Conservation (phyloP, 2,797 vertebrate genomes). For the Emydoidea blandingii region DNA sequence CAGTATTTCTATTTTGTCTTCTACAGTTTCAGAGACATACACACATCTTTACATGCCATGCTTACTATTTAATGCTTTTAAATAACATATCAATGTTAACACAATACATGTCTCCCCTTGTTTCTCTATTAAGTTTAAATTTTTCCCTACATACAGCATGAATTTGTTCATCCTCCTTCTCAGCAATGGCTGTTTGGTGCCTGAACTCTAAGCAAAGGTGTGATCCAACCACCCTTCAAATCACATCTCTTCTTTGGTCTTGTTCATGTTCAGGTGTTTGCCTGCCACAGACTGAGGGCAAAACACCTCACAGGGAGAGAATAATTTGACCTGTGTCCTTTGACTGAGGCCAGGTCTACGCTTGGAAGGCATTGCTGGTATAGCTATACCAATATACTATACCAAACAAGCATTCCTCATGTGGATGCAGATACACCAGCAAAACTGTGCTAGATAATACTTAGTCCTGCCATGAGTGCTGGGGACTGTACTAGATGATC, state of each 20-base stretch:
- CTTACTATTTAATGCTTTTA: neutral
- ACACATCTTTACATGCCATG: neutral
- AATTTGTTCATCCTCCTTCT: neutral
- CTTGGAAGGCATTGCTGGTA: neutral
- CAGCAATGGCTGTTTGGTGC: neutral
- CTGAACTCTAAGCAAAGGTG: neutral
- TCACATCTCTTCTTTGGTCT: neutral
- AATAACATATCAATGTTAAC: neutral
- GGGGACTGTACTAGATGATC: no score
- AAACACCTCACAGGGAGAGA: neutral
- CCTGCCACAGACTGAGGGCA: neutral
- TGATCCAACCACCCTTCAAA: neutral
- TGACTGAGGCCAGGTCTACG: neutral
- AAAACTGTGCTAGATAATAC: neutral
- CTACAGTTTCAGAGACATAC: neutral
- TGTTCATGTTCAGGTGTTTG: neutral
- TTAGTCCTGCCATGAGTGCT: no score
- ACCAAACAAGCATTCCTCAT: neutral
- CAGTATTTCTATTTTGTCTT: neutral
- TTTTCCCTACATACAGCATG: neutral
- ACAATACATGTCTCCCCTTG: neutral
- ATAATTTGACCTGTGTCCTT: neutral
- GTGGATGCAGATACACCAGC: neutral
- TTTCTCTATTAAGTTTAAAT: neutral
- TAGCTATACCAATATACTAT: neutral